Evolutionary conservation across 2,797 vertebrate species (phyloP).

Genomic region (Enoplosus armatus): DNA sequence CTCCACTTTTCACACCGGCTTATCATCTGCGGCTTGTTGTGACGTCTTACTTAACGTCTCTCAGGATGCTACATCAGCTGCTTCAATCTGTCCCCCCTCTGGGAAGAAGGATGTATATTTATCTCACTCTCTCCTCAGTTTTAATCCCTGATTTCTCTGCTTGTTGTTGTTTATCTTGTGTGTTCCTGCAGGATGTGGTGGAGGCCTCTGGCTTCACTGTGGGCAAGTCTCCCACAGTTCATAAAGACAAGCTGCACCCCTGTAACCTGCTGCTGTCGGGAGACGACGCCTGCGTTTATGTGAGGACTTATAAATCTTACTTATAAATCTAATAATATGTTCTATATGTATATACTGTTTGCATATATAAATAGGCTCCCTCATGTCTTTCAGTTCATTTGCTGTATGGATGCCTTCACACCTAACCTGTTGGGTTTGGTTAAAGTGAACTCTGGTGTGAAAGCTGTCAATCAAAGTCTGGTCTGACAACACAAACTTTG

Average conservation of each 20-base stretch:
- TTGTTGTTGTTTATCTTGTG: slow-evolving; percentile 38
- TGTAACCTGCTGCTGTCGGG: slow-evolving; percentile 81
- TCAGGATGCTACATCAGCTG: slow-evolving; percentile 51
- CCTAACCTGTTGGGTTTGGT: background rate
- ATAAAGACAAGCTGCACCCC: slow-evolving; percentile 78
- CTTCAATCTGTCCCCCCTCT: slow-evolving; percentile 54
- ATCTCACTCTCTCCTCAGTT: slow-evolving; percentile 25
- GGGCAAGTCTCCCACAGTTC: slow-evolving; percentile 78
- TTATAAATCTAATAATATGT: background rate
- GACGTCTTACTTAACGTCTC: slow-evolving; percentile 52
- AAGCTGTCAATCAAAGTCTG: background rate
- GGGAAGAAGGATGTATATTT: slow-evolving; percentile 49
- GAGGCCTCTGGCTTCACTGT: slow-evolving; percentile 79
- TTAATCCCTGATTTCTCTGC: slow-evolving; percentile 41
- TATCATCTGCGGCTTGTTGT: slow-evolving; percentile 53
- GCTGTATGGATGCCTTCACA: background rate
- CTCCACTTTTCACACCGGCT: slow-evolving; percentile 61
- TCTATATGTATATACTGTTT: background rate
- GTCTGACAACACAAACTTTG: background rate
- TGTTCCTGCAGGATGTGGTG: slow-evolving; percentile 77
- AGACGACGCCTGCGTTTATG: slow-evolving; percentile 74
- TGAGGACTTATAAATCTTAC: slow-evolving; percentile 76
- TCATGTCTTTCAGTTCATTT: background rate
- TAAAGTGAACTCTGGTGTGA: background rate
- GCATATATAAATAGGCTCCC: background rate